Conservation (phyloP, 2,113 vertebrate species). For the Papio anubis region DNA sequence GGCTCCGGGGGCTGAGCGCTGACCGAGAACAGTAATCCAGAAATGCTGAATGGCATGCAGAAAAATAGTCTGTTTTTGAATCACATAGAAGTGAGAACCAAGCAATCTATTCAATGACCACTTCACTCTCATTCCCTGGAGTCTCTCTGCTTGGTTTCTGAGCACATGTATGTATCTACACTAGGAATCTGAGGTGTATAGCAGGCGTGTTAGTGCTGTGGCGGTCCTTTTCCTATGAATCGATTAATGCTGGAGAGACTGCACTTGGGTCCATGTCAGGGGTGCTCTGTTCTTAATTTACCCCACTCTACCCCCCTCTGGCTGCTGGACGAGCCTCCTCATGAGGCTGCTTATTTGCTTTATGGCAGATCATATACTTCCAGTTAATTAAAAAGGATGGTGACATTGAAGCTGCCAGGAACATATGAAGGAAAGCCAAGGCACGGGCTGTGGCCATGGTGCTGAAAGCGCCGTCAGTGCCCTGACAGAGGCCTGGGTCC, state of each 20-base stretch:
- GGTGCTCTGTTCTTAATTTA: slow-evolving; percentile 32
- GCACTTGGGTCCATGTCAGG: neutral
- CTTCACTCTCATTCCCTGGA: neutral
- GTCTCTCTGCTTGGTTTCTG: neutral
- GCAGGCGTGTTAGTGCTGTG: neutral
- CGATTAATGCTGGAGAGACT: neutral
- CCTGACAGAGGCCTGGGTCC: neutral
- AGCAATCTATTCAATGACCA: rapidly evolving
- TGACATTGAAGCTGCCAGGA: neutral
- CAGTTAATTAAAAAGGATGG: slow-evolving; percentile 53
- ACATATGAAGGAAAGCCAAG: neutral
- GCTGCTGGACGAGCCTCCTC: neutral
- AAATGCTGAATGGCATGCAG: neutral
- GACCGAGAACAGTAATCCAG: neutral
- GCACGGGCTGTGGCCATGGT: rapidly evolving
- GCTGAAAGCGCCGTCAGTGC: neutral
- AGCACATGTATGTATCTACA: neutral
- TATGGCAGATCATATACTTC: neutral
- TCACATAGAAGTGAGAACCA: neutral
- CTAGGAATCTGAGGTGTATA: neutral
- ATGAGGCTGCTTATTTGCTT: slow-evolving; percentile 45
- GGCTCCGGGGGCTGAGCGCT: neutral
- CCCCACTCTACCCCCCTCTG: neutral
- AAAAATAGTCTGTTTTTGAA: neutral
- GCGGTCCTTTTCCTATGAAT: neutral